Base-by-base conservation (phyloP, 2,797 vertebrate species). In the Bradypodion ventrale region DNA sequence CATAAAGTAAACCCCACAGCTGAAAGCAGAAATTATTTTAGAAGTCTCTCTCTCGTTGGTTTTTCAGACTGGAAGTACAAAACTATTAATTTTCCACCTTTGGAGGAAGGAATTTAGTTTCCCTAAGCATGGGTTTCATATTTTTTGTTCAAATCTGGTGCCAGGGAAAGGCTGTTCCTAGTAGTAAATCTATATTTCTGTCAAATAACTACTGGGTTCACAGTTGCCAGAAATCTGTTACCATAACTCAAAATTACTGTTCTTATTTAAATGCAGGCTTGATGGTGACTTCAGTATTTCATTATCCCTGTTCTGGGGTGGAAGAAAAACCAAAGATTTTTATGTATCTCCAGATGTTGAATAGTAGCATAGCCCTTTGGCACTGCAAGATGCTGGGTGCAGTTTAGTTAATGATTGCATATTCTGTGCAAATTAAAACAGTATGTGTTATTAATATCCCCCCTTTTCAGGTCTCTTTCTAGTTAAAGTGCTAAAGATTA, bases 391-490 rank as follows among this genome's bases (percentile, higher is more conserved):
- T 42, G 37, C 7, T 83, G 82, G 0, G 78, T 80, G 52, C 69
- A 87, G 85, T 83, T 85, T 62, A 86, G 29, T 59, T 80, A 83
- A 83, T 70, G 75, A 83, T 89, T 88, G 83, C 2, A 85, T 12
- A 19, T 82, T 88, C 66, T 62, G 15, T 82, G 63, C 32, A 60
- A 78, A 86, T 40, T 42, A 70, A 60, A 32, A 1, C 35, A 73
- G 16, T 0, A 0, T 59, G 27, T 56, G 82, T 69, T 89, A 88
- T 69, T 89, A 88, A 68, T 83, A 85, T 29, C 56, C 56, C 10
- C 44, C 49, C 10, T 60, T 68, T 75, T 25, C 13, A 13, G 29
- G 73, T 72, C 2, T 78, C 77, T 81, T 87, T 89, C 73, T 56
- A 86, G 3, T 25, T 35, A 7, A 87, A 89, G 82, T 46, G 35